Percentiles rank a stretch among this genome's conserved stretches.
These are phyloP conservation scores for Cyanoliseus patagonus DNA, from an alignment of 2,113 vertebrate species.

Conservation along the genomic window DNA sequence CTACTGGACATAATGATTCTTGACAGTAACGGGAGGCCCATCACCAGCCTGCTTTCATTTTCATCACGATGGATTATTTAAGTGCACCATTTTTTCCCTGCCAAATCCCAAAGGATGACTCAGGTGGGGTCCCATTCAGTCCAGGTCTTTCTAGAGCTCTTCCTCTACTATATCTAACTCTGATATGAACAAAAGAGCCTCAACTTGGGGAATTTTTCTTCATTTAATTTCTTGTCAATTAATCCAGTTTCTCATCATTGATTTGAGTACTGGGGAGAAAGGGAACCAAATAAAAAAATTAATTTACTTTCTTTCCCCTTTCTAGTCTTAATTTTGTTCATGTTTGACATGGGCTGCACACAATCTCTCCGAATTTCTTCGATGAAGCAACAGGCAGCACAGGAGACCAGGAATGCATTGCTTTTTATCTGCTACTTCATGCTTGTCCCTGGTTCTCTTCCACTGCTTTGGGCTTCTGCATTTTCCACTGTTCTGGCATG, in stretches of 20 bases:
- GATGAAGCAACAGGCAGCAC: background rate
- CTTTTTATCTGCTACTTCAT: background rate
- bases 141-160: background rate
- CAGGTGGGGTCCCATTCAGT: background rate
- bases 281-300: background rate
- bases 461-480: background rate
- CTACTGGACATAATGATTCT: background rate
- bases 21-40: background rate
- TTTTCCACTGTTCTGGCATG: background rate
- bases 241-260: background rate
- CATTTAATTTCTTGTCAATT: background rate
- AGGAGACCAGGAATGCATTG: background rate
- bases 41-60: background rate
- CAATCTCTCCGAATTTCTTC: background rate
- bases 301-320: background rate
- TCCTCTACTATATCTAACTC: background rate
- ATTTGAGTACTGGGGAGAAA: background rate
- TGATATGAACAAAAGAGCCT: background rate
- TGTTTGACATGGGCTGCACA: background rate
- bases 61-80: rapidly evolving
- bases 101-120: background rate
- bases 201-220: background rate
- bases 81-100: background rate
- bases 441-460: background rate
- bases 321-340: background rate